Evolutionary conservation across 2,888 invertebrate genomes (phyloP).

Genomic region (Drosophila robusta): DNA sequence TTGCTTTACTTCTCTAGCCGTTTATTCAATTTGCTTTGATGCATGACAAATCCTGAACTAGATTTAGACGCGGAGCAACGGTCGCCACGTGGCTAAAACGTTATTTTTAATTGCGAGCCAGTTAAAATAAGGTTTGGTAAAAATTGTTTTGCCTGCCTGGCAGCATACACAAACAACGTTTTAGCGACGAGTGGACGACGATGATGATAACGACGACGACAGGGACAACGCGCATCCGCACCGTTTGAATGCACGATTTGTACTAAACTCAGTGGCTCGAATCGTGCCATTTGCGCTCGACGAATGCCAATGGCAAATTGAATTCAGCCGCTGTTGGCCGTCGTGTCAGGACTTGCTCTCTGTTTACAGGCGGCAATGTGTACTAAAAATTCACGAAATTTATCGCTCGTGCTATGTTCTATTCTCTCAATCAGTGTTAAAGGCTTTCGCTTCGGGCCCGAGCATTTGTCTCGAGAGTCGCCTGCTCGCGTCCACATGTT

Average conservation of each 20-base stretch:
- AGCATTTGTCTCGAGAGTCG: conserved; percentile 15
- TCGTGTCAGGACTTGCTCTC: conserved; percentile 57
- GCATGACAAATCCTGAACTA: conserved; percentile 17
- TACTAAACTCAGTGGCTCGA: conserved; percentile 77
- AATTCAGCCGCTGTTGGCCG: conserved; percentile 42
- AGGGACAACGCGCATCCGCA: conserved; percentile 80
- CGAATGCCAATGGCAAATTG: conserved; percentile 65
- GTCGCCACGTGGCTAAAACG: too few species aligned
- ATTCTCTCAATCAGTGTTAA: neutral
- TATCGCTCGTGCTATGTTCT: neutral
- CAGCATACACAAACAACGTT: conserved; percentile 19
- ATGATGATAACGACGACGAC: conserved; percentile 32
- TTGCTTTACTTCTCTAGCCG: conserved; percentile 19
- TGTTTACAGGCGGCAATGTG: conserved; percentile 73
- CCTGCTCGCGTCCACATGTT: conserved; percentile 69
- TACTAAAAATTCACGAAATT: conserved; percentile 54
- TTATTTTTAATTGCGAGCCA: conserved; percentile 32
- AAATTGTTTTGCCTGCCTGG: conserved; percentile 57
- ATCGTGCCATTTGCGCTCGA: conserved; percentile 41
- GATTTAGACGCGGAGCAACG: neutral
- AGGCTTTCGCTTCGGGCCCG: conserved; percentile 2
- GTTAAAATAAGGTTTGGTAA: conserved; percentile 28
- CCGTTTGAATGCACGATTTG: conserved; percentile 85
- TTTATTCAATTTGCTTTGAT: conserved; percentile 50
- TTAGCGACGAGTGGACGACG: conserved; percentile 23